Evolutionary conservation across 1,140 invertebrate genomes (phyloP), one percentile per base, ranked within the genome.

Genomic region (Drosophila neocordata): DNA sequence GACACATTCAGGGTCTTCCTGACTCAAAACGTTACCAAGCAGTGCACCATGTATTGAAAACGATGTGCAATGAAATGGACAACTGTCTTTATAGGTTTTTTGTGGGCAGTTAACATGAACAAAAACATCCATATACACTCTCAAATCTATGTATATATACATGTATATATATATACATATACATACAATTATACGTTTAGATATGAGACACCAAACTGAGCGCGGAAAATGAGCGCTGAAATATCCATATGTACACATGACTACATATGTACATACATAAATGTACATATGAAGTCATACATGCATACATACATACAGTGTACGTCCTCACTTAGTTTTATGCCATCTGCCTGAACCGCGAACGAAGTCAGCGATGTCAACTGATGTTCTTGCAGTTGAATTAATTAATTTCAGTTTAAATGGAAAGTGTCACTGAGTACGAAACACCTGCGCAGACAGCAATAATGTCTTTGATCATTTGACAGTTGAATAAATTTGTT

Each of bases 341-440:
- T 77, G 73, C 60, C 81, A 84, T 81, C 81, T 84, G 81, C 78
- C 72, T 56, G 51, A 56, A 70, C 34, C 60, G 35, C 57, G 18
- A 53, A 73, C 65, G 71, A 66, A 61, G 66, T 65, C 67, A 71
- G 64, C 59, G 70, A 79, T 75, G 73, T 72, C 64, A 71, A 66
- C 77, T 73, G 66, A 69, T 57, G 79, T 62, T 63, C 52, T 57
- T 27, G 22, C 41, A 20, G 68, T 69, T 82, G 82, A 79, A 87
- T 87, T 88, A 87, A 87, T 88, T 87, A 87, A 88, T 87, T 83
- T 88, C 67, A 79, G 77, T 87, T 85, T 88, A 65, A 79, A 82
- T 76, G 63, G 78, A 69, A 87, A 87, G 79, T 83, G 83, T 88
- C 76, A 84, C 83, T 76, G 83, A 87, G 83, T 88, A 79, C 83